Percentiles rank a stretch among this genome's conserved stretches.
phyloP scores from a whole-genome alignment of 2,113 vertebrate species.

The Clupea harengus region DNA sequence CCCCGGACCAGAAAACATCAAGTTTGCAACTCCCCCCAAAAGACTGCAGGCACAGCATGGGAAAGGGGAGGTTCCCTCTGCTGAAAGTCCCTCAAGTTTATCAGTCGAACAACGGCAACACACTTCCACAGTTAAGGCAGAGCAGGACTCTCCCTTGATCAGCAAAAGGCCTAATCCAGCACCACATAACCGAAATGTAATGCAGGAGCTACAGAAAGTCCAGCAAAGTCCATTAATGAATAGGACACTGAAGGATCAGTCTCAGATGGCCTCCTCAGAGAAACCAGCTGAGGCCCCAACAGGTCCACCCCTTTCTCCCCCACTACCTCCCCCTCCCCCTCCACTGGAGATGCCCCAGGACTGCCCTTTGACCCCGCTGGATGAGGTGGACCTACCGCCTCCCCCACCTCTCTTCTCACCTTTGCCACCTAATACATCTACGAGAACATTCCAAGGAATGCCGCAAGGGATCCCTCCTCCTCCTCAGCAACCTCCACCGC shows the following conservation, averaged over 20 bases:
- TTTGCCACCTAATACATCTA: constrained; percentile 18
- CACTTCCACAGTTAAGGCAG: background rate
- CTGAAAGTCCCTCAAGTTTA: background rate
- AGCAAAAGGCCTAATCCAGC: background rate
- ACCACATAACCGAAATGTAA: background rate
- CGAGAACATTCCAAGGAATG: background rate
- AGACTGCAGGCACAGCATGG: constrained; percentile 16
- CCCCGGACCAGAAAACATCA: constrained; percentile 44
- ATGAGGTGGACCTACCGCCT: constrained; percentile 70
- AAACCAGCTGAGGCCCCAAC: background rate
- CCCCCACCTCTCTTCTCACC: constrained; percentile 59
- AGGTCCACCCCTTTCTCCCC: constrained; percentile 45
- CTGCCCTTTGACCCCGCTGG: constrained; percentile 65
- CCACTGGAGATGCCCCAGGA: constrained; percentile 61
- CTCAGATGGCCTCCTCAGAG: no score
- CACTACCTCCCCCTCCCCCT: constrained; percentile 80
- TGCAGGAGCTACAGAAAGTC: background rate
- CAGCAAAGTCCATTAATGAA: background rate
- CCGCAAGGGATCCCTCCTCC: constrained; percentile 24
- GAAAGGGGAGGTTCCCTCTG: background rate
- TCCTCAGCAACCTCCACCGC: constrained; percentile 26
- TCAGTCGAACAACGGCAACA: background rate
- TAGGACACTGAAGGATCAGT: no score
- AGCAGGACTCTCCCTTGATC: background rate
- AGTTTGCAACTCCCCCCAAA: constrained; percentile 20